Conservation (phyloP, 2,113 vertebrate genomes). For the Neogobius melanostomus region DNA sequence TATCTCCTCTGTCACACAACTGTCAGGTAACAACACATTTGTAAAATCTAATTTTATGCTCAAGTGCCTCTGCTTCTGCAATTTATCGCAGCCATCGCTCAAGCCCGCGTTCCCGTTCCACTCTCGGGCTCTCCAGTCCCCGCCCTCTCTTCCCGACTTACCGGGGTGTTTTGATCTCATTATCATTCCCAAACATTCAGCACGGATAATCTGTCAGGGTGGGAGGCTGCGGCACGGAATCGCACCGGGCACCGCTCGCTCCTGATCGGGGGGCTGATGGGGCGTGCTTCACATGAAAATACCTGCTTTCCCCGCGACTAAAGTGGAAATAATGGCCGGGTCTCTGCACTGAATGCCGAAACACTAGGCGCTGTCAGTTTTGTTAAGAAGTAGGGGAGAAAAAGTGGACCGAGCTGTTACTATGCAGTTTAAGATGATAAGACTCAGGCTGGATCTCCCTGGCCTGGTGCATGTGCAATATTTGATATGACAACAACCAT, state of each 20-base stretch:
- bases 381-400: not conserved
- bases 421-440: not conserved
- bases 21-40: constrained; percentile 85
- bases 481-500: too few species aligned
- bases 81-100: constrained; percentile 76
- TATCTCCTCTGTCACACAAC: constrained; percentile 78
- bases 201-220: constrained; percentile 71
- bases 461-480: too few species aligned
- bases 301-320: constrained; percentile 21
- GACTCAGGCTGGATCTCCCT: too few species aligned
- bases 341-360: constrained; percentile 25
- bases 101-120: constrained; percentile 33
- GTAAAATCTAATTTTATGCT: constrained; percentile 88
- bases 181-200: constrained; percentile 79
- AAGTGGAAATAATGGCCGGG: constrained; percentile 37
- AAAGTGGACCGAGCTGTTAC: not conserved
- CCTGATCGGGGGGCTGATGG: constrained; percentile 55
- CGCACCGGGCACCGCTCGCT: constrained; percentile 56
- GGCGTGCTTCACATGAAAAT: constrained; percentile 62
- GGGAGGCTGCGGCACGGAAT: constrained; percentile 54
- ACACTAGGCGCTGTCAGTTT: constrained; percentile 43
- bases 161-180: constrained; percentile 76
- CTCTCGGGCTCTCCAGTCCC: constrained; percentile 43
- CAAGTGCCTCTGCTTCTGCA: constrained; percentile 80
- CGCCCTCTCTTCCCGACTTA: constrained; percentile 65